Percentiles rank a stretch among this genome's conserved stretches.
Evolutionary conservation across 2,113 vertebrate species (phyloP).

Genomic region (Artemisiospiza belli): DNA sequence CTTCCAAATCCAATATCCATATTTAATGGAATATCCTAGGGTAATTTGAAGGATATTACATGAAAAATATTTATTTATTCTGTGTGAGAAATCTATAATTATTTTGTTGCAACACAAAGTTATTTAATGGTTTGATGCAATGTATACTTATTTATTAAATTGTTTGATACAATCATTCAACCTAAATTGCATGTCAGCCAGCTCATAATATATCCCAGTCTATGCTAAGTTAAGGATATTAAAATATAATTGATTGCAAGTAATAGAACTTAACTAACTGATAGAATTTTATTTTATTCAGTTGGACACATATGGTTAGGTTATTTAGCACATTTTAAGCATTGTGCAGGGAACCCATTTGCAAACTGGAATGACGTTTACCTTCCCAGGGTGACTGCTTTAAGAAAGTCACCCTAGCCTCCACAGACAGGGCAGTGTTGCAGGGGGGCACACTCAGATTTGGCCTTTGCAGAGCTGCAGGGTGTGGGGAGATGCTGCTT

Average conservation of each 20-base stretch:
- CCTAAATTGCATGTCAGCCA: neutral
- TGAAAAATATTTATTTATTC: neutral
- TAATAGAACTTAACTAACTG: neutral
- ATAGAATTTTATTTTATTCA: neutral
- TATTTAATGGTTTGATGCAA: neutral
- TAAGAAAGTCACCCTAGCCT: too few relatives aligned
- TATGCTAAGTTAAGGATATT: neutral
- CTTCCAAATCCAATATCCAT: neutral
- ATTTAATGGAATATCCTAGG: neutral
- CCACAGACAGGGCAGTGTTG: accelerated
- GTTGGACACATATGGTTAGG: accelerated
- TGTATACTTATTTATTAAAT: neutral
- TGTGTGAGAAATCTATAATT: neutral
- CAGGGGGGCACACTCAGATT: accelerated
- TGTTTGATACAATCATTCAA: neutral
- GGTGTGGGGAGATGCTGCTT: neutral
- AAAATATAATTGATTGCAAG: neutral
- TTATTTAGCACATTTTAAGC: neutral
- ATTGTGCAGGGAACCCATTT: neutral
- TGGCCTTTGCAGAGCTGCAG: neutral
- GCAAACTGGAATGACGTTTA: neutral
- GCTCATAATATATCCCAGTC: neutral
- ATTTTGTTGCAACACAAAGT: neutral
- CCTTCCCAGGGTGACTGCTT: too few relatives aligned
- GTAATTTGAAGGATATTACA: neutral